Conservation (phyloP, 2,888 invertebrate genomes). For the Loripinus fragilis region DNA sequence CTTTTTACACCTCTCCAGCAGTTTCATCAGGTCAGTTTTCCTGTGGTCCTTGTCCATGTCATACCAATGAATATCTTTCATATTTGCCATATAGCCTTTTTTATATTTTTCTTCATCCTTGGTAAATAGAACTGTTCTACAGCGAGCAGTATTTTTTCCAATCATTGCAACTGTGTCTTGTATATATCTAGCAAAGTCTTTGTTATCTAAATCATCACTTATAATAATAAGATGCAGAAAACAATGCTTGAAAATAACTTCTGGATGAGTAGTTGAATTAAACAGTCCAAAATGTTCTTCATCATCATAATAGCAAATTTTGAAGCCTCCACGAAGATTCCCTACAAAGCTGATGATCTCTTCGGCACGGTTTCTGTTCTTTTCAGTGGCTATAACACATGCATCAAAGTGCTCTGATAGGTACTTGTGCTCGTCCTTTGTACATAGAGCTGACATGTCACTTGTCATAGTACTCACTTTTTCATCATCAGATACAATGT, state of each 20-base stretch:
- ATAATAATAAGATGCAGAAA: background rate
- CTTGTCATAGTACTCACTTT: too few species aligned
- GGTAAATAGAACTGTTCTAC: background rate
- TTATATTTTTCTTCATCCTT: background rate
- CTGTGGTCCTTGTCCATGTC: background rate
- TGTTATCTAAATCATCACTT: background rate
- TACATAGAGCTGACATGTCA: background rate
- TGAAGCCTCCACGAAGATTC: background rate
- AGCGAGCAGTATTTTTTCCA: background rate
- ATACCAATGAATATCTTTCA: background rate
- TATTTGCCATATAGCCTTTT: background rate
- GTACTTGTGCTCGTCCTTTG: background rate
- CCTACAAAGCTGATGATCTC: background rate
- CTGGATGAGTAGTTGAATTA: background rate
- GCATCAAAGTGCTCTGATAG: background rate
- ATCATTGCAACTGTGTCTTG: background rate
- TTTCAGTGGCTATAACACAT: background rate
- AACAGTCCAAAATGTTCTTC: constrained; percentile 2
- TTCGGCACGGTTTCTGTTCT: background rate
- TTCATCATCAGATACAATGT: too few species aligned
- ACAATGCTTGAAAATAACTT: background rate
- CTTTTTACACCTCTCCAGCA: background rate
- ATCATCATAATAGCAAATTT: background rate
- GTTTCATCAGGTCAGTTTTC: background rate
- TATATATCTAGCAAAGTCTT: background rate